phyloP scores from a whole-genome alignment of 2,797 vertebrate species.

The Fundulus diaphanus region DNA sequence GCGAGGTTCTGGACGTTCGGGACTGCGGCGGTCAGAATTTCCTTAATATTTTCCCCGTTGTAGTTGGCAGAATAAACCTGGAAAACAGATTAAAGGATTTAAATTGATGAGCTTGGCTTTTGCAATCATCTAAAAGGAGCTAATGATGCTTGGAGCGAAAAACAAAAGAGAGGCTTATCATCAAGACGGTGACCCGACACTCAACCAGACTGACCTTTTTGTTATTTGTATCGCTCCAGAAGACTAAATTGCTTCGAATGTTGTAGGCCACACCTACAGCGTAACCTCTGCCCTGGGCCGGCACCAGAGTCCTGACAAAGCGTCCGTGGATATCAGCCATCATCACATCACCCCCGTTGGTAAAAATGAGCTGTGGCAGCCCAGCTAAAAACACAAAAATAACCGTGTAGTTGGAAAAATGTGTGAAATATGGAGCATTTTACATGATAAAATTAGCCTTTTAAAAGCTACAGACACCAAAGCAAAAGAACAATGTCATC shows the following conservation, averaged over 20 bases:
- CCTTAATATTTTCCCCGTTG: slow-evolving; percentile 71
- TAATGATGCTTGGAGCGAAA: not conserved
- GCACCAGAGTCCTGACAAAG: slow-evolving; percentile 68
- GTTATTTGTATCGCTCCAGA: slow-evolving; percentile 80
- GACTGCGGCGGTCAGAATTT: slow-evolving; percentile 71
- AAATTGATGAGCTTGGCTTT: not conserved
- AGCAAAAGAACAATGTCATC: not conserved
- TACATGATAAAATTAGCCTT: not conserved
- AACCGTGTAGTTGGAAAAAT: not conserved
- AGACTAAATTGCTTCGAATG: slow-evolving; percentile 66
- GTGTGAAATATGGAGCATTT: not conserved
- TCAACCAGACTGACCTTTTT: slow-evolving; percentile 68
- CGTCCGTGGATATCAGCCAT: slow-evolving; percentile 80
- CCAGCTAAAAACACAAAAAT: slow-evolving; percentile 59
- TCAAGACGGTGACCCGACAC: not conserved
- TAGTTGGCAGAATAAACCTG: slow-evolving; percentile 78
- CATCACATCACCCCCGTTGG: slow-evolving; percentile 78
- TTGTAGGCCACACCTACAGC: slow-evolving; percentile 75
- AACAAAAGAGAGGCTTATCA: not conserved
- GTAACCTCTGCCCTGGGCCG: slow-evolving; percentile 74
- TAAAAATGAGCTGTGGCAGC: slow-evolving; percentile 79
- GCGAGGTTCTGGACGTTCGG: slow-evolving; percentile 77
- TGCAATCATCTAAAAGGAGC: not conserved
- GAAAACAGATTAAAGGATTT: not conserved
- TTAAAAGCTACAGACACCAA: not conserved